Evolutionary conservation across 2,888 invertebrate genomes (phyloP).

Genomic region (Drosophila paramelanica): DNA sequence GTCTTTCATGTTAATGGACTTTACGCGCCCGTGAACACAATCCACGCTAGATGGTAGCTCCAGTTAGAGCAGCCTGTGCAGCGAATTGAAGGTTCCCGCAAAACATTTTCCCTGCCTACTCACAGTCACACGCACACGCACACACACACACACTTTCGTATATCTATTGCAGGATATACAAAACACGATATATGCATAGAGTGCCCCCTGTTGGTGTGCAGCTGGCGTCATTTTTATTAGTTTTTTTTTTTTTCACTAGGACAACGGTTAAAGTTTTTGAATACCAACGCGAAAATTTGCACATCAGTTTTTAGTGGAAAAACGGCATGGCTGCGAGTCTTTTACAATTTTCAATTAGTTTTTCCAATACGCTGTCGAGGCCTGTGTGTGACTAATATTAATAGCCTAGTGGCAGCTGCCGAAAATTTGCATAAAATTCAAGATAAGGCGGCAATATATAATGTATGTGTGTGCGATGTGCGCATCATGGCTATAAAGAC

Average conservation of each 20-base stretch:
- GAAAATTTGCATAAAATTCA: slow-evolving; percentile 54
- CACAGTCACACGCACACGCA: background rate
- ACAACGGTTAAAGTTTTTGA: slow-evolving; percentile 50
- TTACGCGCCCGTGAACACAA: slow-evolving; percentile 63
- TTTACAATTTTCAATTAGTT: slow-evolving; percentile 43
- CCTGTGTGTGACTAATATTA: slow-evolving; percentile 49
- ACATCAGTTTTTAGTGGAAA: slow-evolving; percentile 5
- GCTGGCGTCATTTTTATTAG: slow-evolving; percentile 51
- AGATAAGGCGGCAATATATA: slow-evolving; percentile 45
- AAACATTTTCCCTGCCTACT: slow-evolving; percentile 15
- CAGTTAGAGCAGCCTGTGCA: slow-evolving; percentile 21
- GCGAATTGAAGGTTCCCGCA: slow-evolving; percentile 19
- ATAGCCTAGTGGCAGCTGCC: slow-evolving; percentile 53
- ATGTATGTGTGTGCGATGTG: slow-evolving; percentile 33
- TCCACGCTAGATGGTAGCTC: slow-evolving; percentile 19
- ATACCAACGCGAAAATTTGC: slow-evolving; percentile 27
- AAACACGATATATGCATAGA: slow-evolving; percentile 45
- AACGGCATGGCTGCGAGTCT: slow-evolving; percentile 6
- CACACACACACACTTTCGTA: background rate
- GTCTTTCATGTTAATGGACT: slow-evolving; percentile 77
- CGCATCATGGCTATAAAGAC: slow-evolving; percentile 58
- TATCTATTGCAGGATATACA: slow-evolving; percentile 23
- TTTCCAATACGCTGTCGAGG: background rate
- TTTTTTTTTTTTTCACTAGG: slow-evolving; percentile 35
- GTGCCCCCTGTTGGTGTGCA: slow-evolving; percentile 38